Conservation (phyloP, 37 sponge, comb jelly and placozoan species). For the Geodia barretti region DNA sequence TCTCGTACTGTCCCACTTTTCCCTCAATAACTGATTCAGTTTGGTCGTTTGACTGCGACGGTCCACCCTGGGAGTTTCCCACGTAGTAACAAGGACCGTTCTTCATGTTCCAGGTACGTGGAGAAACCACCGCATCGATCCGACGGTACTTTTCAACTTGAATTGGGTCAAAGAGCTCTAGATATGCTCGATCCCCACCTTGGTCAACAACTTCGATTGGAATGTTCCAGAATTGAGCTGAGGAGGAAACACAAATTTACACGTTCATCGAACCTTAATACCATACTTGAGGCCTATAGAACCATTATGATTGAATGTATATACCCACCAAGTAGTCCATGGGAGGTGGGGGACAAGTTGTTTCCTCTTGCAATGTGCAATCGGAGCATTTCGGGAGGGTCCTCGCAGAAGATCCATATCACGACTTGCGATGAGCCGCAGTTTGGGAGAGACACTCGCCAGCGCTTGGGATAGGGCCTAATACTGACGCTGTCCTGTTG, state of each 20-base stretch:
- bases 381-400: slow-evolving; percentile 49
- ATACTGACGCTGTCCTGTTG: slow-evolving; percentile 11
- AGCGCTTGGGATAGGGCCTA: slow-evolving; percentile 1
- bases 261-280: not conserved
- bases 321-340: slow-evolving; percentile 80
- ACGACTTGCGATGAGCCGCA: slow-evolving; percentile 56
- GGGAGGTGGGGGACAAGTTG: slow-evolving; percentile 66
- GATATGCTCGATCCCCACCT: not conserved
- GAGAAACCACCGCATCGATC: slow-evolving; percentile 41
- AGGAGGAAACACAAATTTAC: not conserved
- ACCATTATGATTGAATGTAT: not conserved
- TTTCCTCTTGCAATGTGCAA: slow-evolving; percentile 57
- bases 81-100: slow-evolving; percentile 49
- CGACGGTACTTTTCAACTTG: slow-evolving; percentile 9
- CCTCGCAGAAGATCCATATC: slow-evolving; percentile 70
- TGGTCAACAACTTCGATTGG: slow-evolving; percentile 15
- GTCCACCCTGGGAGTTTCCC: slow-evolving; percentile 72
- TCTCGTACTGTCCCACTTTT: slow-evolving; percentile 37
- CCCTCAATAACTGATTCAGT: slow-evolving; percentile 67
- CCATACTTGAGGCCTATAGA: not conserved
- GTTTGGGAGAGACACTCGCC: slow-evolving; percentile 72
- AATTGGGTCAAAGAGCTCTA: not conserved
- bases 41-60: not conserved
- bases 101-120: slow-evolving; percentile 64
- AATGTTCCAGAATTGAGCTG: slow-evolving; percentile 86